Evolutionary conservation across 2,797 vertebrate genomes (phyloP).

Genomic region (Tapera naevia): DNA sequence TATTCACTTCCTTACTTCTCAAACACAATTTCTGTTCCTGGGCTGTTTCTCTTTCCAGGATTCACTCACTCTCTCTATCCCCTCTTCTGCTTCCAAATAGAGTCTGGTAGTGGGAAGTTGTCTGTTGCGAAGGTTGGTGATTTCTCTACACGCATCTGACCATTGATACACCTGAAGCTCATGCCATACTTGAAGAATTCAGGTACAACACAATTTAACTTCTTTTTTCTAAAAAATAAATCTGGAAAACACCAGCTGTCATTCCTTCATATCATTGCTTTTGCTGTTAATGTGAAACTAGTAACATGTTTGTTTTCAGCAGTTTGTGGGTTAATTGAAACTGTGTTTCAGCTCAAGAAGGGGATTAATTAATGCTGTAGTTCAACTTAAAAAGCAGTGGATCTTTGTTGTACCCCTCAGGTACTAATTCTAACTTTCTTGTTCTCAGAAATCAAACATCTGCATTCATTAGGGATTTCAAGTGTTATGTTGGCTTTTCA

Average conservation of each 20-base stretch:
- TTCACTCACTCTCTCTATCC: rapidly evolving
- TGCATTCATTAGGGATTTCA: not conserved
- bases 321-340: not conserved
- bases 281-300: not conserved
- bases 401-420: rapidly evolving
- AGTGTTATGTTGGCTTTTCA: not conserved
- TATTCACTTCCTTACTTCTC: not conserved
- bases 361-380: not conserved
- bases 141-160: not conserved
- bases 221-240: not conserved
- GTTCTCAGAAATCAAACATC: not conserved
- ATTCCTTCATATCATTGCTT: not conserved
- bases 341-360: not conserved
- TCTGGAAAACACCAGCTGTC: not conserved
- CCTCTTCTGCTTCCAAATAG: rapidly evolving
- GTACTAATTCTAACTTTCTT: not conserved
- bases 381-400: not conserved
- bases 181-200: not conserved
- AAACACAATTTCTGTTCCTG: not conserved
- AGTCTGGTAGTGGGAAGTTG: not conserved
- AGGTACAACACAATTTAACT: not conserved
- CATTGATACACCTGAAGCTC: not conserved
- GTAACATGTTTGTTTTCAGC: not conserved
- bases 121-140: not conserved
- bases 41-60: not conserved